A percentile compares a stretch with the other conserved stretches of the same genome.
These are phyloP conservation scores for Alexandromys fortis DNA, from an alignment of 2,113 vertebrate species.

Conservation along the genomic window DNA sequence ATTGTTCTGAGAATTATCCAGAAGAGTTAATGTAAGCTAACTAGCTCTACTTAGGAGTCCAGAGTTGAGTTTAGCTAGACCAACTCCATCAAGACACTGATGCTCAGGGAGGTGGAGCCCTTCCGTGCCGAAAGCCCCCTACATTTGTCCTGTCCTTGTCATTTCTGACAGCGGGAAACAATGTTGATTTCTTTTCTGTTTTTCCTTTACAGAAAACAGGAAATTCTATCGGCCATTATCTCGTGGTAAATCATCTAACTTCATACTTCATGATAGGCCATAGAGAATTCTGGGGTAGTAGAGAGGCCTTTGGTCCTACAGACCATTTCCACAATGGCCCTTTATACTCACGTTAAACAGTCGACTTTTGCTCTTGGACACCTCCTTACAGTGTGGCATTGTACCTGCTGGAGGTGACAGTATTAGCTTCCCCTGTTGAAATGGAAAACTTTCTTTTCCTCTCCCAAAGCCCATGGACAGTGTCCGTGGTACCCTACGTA, in stretches of 20 bases:
- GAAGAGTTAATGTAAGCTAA: constrained; percentile 18
- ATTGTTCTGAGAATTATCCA: constrained; percentile 43
- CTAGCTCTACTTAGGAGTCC: background rate
- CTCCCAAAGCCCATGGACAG: background rate
- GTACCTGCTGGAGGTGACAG: constrained; percentile 16
- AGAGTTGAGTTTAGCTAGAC: constrained; percentile 31
- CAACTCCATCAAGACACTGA: background rate
- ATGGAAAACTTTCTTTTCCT: constrained; percentile 18
- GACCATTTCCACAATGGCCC: background rate
- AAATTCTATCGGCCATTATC: constrained; percentile 42
- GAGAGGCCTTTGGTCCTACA: background rate
- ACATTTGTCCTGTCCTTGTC: background rate
- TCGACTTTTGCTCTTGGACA: background rate
- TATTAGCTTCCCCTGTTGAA: background rate
- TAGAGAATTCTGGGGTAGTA: constrained; percentile 13
- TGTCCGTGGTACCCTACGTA: background rate
- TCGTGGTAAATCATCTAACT: background rate
- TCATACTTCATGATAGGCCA: background rate
- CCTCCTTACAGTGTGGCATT: constrained; percentile 8
- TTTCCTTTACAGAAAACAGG: constrained; percentile 23
- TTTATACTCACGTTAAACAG: constrained; percentile 28
- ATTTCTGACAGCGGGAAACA: constrained; percentile 42
- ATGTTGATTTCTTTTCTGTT: background rate
- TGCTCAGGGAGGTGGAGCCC: background rate
- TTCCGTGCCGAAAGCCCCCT: background rate